Evolutionary conservation across 2,888 invertebrate species (phyloP), one percentile per base, ranked within the genome.

Genomic region (Balanococcus diminutus): DNA sequence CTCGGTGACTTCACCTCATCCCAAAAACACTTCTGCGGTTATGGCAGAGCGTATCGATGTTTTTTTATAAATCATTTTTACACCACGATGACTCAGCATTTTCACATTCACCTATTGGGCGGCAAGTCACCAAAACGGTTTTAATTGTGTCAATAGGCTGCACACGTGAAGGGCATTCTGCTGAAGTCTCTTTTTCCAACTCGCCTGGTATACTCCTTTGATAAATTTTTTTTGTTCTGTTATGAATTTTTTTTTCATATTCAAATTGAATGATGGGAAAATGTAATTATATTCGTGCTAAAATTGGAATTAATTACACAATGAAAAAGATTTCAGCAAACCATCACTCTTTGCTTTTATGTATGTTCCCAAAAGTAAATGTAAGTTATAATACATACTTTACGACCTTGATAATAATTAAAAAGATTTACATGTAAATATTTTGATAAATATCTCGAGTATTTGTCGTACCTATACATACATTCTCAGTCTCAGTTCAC

Each of bases 101-200:
- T n/a, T 67, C 19, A 51, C 8, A 36, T 36, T 36, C 36, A 51
- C 6, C 51, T 11, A 3, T 19, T n/a, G 46, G 1, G 25, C 25
- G 61, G 22, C 25, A 25, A 67, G 51, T 28, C 61, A 67, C 61
- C 61, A 28, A 67, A 67, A 28, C 25, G 9, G 11, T 67, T 67
- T 67, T 67, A 67, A 67, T 67, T 67, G 61, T 67, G 61, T 67
- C 61, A 67, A 67, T 67, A 67, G 61, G 61, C 61, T 67, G 22
- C 61, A 14, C 25, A 11, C 61, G 25, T 14, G 14, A 46, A 46
- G n/a, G n/a, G 51, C 42, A 36, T 36, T 42, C 16, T 22, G 56
- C 56, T 56, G 56, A 56, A 19, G 56, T 56, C 4, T n/a, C n/a
- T n/a, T 56, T 22, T 22, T 19, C 46, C 2, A 2, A 16, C n/a